phyloP scores from a whole-genome alignment of 2,888 invertebrate species.

The Homarus gammarus region DNA sequence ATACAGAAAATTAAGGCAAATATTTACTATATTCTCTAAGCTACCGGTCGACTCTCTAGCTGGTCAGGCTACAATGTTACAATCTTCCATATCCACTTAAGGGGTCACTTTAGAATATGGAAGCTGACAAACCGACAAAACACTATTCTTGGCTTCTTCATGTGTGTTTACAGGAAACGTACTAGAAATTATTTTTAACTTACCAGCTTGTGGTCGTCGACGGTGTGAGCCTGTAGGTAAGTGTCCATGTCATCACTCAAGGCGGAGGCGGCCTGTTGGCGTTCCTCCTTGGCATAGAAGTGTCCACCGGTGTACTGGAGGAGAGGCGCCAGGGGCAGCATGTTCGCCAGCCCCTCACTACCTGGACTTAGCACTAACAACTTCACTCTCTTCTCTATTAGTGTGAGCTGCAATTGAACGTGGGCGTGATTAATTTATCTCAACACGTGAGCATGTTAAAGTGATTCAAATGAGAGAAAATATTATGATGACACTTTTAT shows the following conservation, averaged over 20 bases:
- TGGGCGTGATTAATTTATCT: no score
- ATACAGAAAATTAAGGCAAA: no score
- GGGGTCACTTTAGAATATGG: no score
- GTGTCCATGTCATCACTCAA: neutral
- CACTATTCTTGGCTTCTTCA: no score
- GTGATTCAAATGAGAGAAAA: no score
- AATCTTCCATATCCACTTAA: no score
- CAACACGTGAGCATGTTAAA: neutral
- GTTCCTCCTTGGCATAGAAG: neutral
- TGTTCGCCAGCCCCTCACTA: neutral
- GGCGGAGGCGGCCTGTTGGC: neutral
- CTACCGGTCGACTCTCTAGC: no score
- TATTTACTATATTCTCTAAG: no score
- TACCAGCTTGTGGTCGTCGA: slow-evolving; percentile 18
- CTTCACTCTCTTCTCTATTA: neutral
- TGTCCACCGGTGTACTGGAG: slow-evolving; percentile 21
- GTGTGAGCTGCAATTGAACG: neutral
- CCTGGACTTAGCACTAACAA: neutral
- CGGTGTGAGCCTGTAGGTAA: neutral
- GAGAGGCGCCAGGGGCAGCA: neutral
- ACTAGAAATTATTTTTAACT: neutral
- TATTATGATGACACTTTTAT: no score
- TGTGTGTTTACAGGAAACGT: no score
- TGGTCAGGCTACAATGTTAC: no score
- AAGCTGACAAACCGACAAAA: no score